Conservation (phyloP, 2,888 invertebrate species). For the Nephrotoma appendiculata region DNA sequence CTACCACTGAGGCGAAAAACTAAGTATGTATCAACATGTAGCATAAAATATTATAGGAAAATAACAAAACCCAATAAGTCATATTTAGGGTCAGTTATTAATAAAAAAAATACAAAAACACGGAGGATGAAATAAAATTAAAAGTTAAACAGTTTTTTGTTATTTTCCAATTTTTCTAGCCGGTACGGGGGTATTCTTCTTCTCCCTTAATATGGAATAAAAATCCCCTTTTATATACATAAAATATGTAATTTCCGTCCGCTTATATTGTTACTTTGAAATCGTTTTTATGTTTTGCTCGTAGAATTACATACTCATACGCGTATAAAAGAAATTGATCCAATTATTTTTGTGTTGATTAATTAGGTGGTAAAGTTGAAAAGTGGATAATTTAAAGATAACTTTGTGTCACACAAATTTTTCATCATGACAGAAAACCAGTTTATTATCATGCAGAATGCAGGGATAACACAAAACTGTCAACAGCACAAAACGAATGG, state of each 20-base stretch:
- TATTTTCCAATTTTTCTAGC: not conserved
- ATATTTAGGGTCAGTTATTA: not conserved
- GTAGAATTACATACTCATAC: not conserved
- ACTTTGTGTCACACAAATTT: too few species aligned
- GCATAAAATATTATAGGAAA: not conserved
- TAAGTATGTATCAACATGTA: not conserved
- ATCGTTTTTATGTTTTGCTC: not conserved
- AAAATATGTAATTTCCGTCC: not conserved
- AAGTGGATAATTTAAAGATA: not conserved
- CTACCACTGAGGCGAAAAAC: not conserved
- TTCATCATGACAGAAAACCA: too few species aligned
- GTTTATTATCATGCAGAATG: too few species aligned
- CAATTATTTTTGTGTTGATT: not conserved
- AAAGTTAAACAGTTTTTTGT: not conserved
- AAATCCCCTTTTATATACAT: not conserved
- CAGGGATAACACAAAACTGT: too few species aligned
- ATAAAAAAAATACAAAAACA: not conserved
- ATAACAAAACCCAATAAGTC: not conserved
- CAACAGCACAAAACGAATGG: too few species aligned
- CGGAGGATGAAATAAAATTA: not conserved
- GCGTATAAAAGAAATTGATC: not conserved
- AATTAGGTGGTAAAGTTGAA: not conserved
- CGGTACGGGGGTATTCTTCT: not conserved
- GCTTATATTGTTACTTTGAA: not conserved
- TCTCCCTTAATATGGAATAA: not conserved